These are phyloP conservation scores for Lutjanus campechanus DNA, from an alignment of 2,797 vertebrate genomes.

Conservation along the genomic window DNA sequence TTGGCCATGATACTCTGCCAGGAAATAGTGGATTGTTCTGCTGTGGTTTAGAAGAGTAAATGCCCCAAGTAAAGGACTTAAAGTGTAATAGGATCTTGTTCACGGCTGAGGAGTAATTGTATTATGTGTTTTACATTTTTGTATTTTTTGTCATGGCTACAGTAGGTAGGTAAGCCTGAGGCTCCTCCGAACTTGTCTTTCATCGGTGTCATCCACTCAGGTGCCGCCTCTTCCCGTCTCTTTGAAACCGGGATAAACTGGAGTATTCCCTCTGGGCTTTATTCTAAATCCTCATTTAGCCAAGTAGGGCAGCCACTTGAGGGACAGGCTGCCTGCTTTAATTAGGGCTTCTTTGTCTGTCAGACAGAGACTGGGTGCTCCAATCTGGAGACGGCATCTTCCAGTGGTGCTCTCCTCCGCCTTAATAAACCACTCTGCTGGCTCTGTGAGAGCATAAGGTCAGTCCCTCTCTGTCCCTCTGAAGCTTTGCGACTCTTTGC, in stretches of 20 bases:
- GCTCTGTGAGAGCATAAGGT: conserved; percentile 34
- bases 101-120: not conserved
- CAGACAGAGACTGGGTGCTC: conserved; percentile 48
- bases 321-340: conserved; percentile 71
- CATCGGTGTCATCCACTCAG: conserved; percentile 41
- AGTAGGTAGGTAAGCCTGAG: not conserved
- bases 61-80: not conserved
- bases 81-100: not conserved
- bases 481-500: not conserved
- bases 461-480: not conserved
- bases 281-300: conserved; percentile 81
- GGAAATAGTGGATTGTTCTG: not conserved
- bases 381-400: conserved; percentile 32
- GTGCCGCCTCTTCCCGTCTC: conserved; percentile 12
- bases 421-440: conserved; percentile 64
- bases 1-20: not conserved
- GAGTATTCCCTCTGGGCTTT: conserved; percentile 74
- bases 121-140: not conserved
- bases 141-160: not conserved
- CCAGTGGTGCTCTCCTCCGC: conserved; percentile 31
- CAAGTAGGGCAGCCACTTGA: conserved; percentile 81
- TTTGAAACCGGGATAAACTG: conserved; percentile 63
- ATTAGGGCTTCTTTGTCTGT: conserved; percentile 77
- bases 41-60: not conserved
- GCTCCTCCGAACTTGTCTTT: conserved; percentile 7